These are phyloP conservation scores for Sylvia borin DNA, from an alignment of 2,797 vertebrate genomes.

Conservation along the genomic window DNA sequence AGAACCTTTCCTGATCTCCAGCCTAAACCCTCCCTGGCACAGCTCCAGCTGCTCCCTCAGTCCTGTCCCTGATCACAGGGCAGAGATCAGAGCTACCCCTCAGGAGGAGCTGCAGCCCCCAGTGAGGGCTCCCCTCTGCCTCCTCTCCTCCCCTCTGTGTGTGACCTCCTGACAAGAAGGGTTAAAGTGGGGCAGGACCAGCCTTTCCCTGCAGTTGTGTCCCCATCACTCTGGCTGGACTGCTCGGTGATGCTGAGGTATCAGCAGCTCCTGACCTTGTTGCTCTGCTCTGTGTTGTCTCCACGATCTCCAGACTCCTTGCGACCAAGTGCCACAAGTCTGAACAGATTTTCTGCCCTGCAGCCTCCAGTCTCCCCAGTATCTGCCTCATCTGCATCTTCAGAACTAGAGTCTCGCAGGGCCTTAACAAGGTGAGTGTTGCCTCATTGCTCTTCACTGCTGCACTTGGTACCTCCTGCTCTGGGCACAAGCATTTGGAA, in stretches of 20 bases:
- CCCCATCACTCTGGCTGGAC: accelerated
- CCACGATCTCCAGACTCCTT: constrained; percentile 82
- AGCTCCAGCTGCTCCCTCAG: accelerated
- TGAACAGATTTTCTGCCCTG: constrained; percentile 94
- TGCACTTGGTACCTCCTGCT: background rate
- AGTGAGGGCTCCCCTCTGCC: background rate
- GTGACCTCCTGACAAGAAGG: background rate
- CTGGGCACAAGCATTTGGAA: background rate
- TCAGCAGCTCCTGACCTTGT: background rate
- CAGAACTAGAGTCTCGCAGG: constrained; percentile 89
- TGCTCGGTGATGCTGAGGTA: background rate
- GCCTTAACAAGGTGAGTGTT: constrained; percentile 85
- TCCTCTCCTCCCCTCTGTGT: background rate
- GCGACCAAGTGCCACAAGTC: constrained; percentile 85
- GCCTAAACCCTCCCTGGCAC: accelerated
- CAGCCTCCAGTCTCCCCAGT: constrained; percentile 84
- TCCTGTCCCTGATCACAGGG: background rate
- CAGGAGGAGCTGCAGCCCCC: background rate
- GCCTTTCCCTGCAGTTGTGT: background rate
- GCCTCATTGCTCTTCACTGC: accelerated
- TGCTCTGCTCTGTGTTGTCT: constrained; percentile 18
- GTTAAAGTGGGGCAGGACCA: background rate
- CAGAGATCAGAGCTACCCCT: background rate
- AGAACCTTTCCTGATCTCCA: accelerated
- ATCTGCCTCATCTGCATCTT: constrained; percentile 76